Conservation (phyloP, 2,797 vertebrate genomes). For the Merluccius polli region DNA sequence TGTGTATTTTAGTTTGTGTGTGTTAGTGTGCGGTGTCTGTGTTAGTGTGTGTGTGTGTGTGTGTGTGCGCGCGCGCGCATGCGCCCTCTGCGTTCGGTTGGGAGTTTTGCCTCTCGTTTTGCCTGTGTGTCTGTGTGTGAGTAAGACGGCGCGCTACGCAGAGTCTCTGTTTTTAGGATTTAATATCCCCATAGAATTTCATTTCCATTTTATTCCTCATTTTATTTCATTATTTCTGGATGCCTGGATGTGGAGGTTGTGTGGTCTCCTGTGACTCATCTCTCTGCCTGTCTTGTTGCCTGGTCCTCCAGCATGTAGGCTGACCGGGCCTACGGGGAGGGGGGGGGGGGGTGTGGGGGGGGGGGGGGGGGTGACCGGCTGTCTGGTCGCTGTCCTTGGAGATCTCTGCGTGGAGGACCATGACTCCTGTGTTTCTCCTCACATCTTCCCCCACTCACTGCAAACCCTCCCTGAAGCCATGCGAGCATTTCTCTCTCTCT, state of each 20-base stretch:
- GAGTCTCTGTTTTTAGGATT: too few relatives aligned
- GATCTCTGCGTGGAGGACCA: too few relatives aligned
- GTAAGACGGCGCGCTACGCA: slow-evolving; percentile 3
- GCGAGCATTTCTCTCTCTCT: too few relatives aligned
- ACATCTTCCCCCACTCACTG: too few relatives aligned
- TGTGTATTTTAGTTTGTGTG: slow-evolving; percentile 12
- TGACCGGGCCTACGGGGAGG: too few relatives aligned
- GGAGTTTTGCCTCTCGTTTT: background rate
- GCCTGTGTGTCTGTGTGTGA: background rate
- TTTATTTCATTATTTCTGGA: background rate
- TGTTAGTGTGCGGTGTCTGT: slow-evolving; percentile 15
- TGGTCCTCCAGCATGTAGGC: too few relatives aligned
- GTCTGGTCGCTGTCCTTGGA: too few relatives aligned
- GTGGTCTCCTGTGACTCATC: background rate
- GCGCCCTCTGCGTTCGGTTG: background rate
- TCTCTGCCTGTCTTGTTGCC: too few relatives aligned
- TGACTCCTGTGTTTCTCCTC: too few relatives aligned
- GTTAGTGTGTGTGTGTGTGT: slow-evolving; percentile 15
- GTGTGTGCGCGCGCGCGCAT: background rate
- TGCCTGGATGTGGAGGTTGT: background rate
- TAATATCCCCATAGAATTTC: background rate
- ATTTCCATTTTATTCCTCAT: background rate
- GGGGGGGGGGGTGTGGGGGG: too few relatives aligned
- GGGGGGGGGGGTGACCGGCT: too few relatives aligned
- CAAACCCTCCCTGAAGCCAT: too few relatives aligned